Evolutionary conservation across 2,888 invertebrate genomes (phyloP), one percentile per base, ranked within the genome.

Genomic region (Caprella mutica): DNA sequence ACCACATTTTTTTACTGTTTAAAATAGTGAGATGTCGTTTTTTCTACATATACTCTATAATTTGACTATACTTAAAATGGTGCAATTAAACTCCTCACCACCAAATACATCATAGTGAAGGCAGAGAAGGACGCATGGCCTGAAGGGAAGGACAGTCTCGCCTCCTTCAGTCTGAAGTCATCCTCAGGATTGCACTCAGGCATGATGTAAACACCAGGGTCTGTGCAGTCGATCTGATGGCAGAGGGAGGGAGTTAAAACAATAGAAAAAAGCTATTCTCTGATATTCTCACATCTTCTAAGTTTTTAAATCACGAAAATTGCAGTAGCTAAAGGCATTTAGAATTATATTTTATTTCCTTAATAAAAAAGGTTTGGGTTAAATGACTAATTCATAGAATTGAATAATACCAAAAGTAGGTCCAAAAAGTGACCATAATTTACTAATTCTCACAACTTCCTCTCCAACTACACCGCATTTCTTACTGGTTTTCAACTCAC

Each of bases 91-190:
- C n/a, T n/a, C n/a, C 85, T 85, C 77, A 89, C 88, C 70, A 82
- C 82, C 69, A 87, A 80, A 75, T 86, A 90, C 55, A 87, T 73
- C 86, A 88, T 87, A 39, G 86, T 82, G 70, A 65, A 69, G 19
- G 68, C 68, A 19, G 69, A 67, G 62, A 69, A 70, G 6, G 69
- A 69, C 6, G 70, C 67, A 65, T 70, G 70, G 5, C 71, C 70
- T 8, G 70, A 70, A 24, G 68, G 68, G 52, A 70, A 71, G 23
- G 70, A 71, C n/a, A 70, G 59, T 40, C 69, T 29, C 19, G 64
- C 58, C 52, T 64, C 64, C 52, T 60, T 64, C 46, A 64, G n/a
- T 39, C 59, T 50, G 48, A 52, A 43, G 8, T 35, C 35, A 30
- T 63, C 59, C 5, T 50, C 44, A n/a, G 52, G 19, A 29, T 14